These are phyloP conservation scores for Hybognathus amarus DNA, from an alignment of 2,797 vertebrate species.

Conservation along the genomic window DNA sequence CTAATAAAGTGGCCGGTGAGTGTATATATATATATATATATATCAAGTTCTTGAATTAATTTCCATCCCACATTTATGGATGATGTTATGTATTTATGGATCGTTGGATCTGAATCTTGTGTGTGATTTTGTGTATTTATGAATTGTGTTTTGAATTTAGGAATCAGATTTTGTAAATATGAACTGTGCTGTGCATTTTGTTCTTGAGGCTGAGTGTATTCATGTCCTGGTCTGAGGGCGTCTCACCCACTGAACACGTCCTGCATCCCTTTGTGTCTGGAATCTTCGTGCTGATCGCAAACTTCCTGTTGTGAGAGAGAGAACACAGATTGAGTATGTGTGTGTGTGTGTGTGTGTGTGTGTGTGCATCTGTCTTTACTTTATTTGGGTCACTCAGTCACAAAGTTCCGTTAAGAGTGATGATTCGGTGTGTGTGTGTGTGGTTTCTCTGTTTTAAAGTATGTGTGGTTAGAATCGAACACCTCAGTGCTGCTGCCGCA, in stretches of 20 bases:
- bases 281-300: slow-evolving; percentile 83
- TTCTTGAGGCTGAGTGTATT: no score
- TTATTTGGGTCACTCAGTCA: slow-evolving; percentile 46
- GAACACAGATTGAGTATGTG: background rate
- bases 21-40: no score
- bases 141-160: no score
- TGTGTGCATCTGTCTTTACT: background rate
- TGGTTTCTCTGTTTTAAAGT: background rate
- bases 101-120: no score
- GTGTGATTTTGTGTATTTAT: no score
- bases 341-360: background rate
- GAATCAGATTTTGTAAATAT: no score
- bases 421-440: background rate
- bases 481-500: background rate
- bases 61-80: no score
- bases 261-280: slow-evolving; percentile 92
- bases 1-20: no score
- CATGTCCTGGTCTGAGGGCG: no score
- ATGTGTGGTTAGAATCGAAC: background rate
- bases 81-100: no score
- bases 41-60: no score
- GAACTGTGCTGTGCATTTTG: no score
- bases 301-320: slow-evolving; percentile 77
- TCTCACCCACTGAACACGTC: slow-evolving; percentile 87
- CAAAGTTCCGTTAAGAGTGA: slow-evolving; percentile 15